Percentiles rank a stretch among this genome's conserved stretches.
Evolutionary conservation across 2,113 vertebrate genomes (phyloP).

Genomic region (Numenius arquata): DNA sequence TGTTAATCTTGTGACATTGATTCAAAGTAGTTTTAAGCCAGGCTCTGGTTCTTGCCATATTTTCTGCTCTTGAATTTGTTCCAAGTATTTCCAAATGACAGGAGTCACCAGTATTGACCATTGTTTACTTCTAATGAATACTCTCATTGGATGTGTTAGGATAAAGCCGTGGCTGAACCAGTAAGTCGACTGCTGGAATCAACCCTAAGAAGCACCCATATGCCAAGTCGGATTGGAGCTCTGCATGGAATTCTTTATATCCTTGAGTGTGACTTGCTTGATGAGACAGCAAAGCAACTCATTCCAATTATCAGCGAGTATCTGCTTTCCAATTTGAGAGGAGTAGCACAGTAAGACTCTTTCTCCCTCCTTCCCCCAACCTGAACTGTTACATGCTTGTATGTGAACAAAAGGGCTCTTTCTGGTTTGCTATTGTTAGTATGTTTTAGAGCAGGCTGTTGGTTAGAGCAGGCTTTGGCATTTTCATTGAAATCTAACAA

Average conservation of each 20-base stretch:
- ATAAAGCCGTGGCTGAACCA: slow-evolving; percentile 92
- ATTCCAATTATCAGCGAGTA: slow-evolving; percentile 91
- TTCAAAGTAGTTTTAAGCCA: neutral
- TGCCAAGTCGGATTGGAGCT: slow-evolving; percentile 92
- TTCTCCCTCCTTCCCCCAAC: rapidly evolving
- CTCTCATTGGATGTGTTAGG: slow-evolving; percentile 68
- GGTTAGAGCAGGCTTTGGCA: neutral
- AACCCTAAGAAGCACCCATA: slow-evolving; percentile 89
- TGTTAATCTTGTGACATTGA: neutral
- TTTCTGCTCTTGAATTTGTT: slow-evolving; percentile 1
- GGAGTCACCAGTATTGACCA: neutral
- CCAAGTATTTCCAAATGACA: neutral
- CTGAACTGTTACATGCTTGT: neutral
- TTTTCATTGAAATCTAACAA: neutral
- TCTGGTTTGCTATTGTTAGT: neutral
- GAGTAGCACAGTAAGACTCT: slow-evolving; percentile 85
- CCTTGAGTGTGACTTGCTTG: slow-evolving; percentile 94
- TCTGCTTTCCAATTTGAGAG: slow-evolving; percentile 88
- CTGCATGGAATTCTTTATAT: slow-evolving; percentile 94
- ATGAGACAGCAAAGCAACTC: slow-evolving; percentile 93
- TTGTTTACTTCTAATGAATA: neutral
- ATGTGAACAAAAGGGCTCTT: neutral
- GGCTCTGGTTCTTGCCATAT: neutral
- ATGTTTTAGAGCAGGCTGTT: neutral
- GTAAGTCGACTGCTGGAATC: slow-evolving; percentile 92